Base-by-base conservation (phyloP, 2,888 invertebrate genomes). In the Cordilura impudica region DNA sequence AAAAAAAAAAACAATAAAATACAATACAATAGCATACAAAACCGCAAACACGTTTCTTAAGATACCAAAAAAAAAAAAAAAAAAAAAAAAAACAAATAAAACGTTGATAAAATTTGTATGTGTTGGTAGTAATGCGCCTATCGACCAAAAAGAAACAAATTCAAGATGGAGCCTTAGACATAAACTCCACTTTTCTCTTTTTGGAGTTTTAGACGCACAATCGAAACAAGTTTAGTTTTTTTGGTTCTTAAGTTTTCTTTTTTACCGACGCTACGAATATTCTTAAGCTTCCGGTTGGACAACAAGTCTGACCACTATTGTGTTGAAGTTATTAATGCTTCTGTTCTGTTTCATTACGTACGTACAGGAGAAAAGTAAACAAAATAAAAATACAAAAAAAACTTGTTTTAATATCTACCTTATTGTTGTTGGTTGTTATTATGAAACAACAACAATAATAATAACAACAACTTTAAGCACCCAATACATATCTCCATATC, bases 291-390 rank as follows among this genome's bases (percentile, higher is more conserved):
- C 79, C 79, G 79, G 79, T 79, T 79, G 79, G 79, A 71, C 75
- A 79, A 61, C 71, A 71, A 75, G 79, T 75, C 75, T 71, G 66
- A 66, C 78, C 54, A 71, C 60, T 74, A 61, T 66, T 66, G 60
- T 71, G 26, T 75, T 70, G 65, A 67, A 79, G 49, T 72, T 79
- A 19, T 63, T 71, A 79, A 71, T 79, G 79, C 79, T 75, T 79
- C 79, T 79, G 79, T 75, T 79, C 79, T 75, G 71, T 79, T 79
- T 79, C 79, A 51, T 75, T 79, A 79, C 75, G 79, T 75, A 67
- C 49, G 35, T 63, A 63, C 35, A 56, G n/a, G 26, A 43, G 31
- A 56, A 76, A 75, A 67, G 16, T 6, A 65, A 65, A 47, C 61
- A 65, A 72, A 35, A 35, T 35, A 35, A 63, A 58, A 23, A 14